Conservation (phyloP, 92 coral and sea anemone species). For the Epizoanthus rinbou region DNA sequence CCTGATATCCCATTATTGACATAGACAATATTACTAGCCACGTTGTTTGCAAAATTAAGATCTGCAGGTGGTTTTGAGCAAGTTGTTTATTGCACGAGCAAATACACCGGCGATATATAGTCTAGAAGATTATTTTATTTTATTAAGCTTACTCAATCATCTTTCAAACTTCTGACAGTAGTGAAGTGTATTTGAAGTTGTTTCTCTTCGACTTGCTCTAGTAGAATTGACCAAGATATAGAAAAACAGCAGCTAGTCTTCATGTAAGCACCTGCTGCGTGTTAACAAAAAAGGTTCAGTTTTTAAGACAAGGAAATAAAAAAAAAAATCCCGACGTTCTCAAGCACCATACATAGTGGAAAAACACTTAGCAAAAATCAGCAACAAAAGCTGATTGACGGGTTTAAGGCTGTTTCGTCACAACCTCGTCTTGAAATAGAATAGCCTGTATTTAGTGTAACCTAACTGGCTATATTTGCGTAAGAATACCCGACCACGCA, state of each 20-base stretch:
- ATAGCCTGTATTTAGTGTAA: background rate
- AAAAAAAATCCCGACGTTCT: background rate
- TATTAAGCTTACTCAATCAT: background rate
- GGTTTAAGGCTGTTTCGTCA: background rate
- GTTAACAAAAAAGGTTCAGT: background rate
- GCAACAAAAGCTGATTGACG: conserved; percentile 8
- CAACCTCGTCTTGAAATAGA: background rate
- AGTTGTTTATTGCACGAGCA: background rate
- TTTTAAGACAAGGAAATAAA: background rate
- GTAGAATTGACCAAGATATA: no score
- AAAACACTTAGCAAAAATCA: conserved; percentile 6
- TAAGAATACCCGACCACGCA: background rate
- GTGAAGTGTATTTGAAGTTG: background rate
- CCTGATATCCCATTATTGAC: background rate
- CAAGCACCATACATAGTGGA: background rate
- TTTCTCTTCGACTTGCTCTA: background rate
- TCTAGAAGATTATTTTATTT: background rate
- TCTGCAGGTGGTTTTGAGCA: conserved; percentile 20
- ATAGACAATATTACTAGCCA: background rate
- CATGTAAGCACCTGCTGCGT: background rate
- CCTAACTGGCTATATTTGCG: background rate
- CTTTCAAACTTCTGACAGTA: background rate
- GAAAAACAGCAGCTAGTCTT: background rate
- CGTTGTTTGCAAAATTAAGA: background rate
- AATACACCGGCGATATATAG: background rate